A percentile compares a stretch with the other conserved stretches of the same genome.
phyloP scores from a whole-genome alignment of 2,113 vertebrate species.

The Gnathonemus longibarbis region DNA sequence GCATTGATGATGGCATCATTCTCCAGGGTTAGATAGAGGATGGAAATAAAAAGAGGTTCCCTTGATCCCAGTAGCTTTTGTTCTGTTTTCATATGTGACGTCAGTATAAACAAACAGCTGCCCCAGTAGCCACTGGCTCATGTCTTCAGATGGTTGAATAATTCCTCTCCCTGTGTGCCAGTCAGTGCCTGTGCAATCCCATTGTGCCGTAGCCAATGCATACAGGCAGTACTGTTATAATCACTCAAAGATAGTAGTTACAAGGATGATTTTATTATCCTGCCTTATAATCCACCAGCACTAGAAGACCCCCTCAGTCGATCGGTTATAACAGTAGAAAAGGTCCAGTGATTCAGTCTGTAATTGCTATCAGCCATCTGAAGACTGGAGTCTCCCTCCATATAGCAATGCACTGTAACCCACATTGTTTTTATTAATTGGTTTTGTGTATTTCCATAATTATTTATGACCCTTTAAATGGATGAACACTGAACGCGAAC shows the following conservation, averaged over 20 bases:
- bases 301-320: neutral
- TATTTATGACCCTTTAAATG: neutral
- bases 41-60: constrained; percentile 24
- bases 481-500: neutral
- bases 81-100: constrained; percentile 43
- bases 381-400: neutral
- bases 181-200: constrained; percentile 39
- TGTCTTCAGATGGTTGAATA: constrained; percentile 33
- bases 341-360: constrained; percentile 26
- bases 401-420: neutral
- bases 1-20: neutral
- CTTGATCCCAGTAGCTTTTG: constrained; percentile 35
- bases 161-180: constrained; percentile 44
- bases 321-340: constrained; percentile 19
- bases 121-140: constrained; percentile 1
- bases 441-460: neutral
- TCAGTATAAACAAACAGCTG: constrained; percentile 32
- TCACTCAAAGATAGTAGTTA: neutral
- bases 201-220: constrained; percentile 9
- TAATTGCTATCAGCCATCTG: neutral
- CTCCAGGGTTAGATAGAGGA: neutral
- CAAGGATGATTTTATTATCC: neutral
- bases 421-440: neutral
- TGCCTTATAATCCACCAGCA: neutral
- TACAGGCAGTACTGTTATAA: neutral